phyloP scores from a whole-genome alignment of 2,797 vertebrate genomes.

The Cirrhinus mrigala region DNA sequence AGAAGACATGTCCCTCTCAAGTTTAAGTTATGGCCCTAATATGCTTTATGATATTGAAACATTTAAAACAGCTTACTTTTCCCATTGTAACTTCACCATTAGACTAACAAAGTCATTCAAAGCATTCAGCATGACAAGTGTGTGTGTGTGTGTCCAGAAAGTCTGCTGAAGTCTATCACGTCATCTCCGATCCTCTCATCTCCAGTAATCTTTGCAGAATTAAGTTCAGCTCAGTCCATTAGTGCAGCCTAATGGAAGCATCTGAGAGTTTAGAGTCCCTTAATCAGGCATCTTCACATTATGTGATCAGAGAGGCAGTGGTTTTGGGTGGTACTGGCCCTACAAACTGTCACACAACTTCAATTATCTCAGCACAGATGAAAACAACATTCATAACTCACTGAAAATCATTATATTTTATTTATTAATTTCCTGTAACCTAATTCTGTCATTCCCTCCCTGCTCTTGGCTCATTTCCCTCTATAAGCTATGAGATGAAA shows the following conservation, averaged over 20 bases:
- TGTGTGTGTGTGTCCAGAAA: background rate
- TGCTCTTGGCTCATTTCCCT: background rate
- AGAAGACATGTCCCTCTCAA: background rate
- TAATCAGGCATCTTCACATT: background rate
- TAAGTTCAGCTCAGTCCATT: constrained; percentile 17
- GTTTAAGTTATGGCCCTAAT: background rate
- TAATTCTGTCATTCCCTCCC: background rate
- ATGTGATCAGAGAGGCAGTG: background rate
- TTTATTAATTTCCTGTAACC: background rate
- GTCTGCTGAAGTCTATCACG: background rate
- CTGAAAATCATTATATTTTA: background rate
- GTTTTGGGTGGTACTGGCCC: background rate
- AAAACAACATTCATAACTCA: background rate
- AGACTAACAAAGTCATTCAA: background rate
- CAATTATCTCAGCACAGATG: background rate
- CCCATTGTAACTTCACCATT: background rate
- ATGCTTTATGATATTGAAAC: background rate
- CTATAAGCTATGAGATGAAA: background rate
- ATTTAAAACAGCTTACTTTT: background rate
- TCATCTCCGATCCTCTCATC: background rate
- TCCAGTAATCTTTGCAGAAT: constrained; percentile 20
- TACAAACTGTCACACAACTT: background rate
- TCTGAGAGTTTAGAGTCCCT: background rate
- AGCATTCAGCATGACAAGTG: too few relatives aligned
- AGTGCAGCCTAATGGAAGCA: background rate